phyloP scores from a whole-genome alignment of 2,113 vertebrate genomes.

The Chiloscyllium plagiosum region DNA sequence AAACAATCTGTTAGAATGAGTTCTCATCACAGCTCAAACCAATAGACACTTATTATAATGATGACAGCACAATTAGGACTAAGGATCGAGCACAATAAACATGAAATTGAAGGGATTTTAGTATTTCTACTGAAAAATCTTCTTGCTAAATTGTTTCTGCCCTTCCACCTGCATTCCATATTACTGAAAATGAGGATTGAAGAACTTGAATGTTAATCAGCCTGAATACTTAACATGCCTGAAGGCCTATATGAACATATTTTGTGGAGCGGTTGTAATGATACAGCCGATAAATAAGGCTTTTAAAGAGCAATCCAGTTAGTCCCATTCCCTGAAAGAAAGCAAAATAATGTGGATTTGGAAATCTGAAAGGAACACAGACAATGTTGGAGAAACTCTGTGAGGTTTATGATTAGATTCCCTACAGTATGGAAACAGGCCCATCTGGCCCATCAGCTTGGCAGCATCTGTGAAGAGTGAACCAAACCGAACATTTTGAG shows the following conservation, averaged over 20 bases:
- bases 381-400: no score
- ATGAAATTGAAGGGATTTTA: neutral
- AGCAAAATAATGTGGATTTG: no score
- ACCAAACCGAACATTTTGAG: no score
- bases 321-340: neutral
- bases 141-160: neutral
- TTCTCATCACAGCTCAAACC: neutral
- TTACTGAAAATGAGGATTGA: neutral
- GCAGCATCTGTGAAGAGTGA: no score
- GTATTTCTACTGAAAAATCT: neutral
- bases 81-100: neutral
- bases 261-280: neutral
- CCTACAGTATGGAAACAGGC: no score
- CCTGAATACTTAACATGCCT: neutral
- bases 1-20: neutral
- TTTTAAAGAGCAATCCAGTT: neutral
- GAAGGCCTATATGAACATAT: neutral
- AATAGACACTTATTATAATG: neutral
- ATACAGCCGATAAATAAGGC: neutral
- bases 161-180: neutral
- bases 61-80: neutral
- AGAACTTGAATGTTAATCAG: neutral
- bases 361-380: no score
- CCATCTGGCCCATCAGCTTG: no score
- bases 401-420: no score